Conservation (phyloP, 2,797 vertebrate species). For the Loris lydekkerianus region DNA sequence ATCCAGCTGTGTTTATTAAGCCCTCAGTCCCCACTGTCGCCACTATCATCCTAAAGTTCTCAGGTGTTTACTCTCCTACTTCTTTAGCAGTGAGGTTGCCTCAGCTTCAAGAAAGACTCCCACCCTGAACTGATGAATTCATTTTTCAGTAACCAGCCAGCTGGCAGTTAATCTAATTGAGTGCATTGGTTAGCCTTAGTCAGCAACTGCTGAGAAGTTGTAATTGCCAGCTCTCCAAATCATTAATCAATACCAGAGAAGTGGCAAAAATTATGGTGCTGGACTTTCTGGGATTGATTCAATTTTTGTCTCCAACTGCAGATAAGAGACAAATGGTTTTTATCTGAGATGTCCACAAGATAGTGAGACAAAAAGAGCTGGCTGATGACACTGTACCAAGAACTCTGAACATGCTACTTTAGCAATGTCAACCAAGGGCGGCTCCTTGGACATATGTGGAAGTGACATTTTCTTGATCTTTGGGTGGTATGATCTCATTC, state of each 20-base stretch:
- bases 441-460: background rate
- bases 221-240: conserved; percentile 37
- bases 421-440: too few relatives aligned
- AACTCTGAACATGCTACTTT: background rate
- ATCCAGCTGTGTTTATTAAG: background rate
- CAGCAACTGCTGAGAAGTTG: conserved; percentile 27
- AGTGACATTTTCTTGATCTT: background rate
- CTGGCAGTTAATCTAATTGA: background rate
- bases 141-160: background rate
- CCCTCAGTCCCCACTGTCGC: too few relatives aligned
- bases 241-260: background rate
- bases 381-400: background rate
- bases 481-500: background rate
- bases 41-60: background rate
- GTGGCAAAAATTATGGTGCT: background rate
- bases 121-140: background rate
- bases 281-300: background rate
- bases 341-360: background rate
- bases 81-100: background rate
- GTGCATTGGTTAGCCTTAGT: background rate
- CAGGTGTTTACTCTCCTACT: background rate
- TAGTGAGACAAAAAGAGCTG: background rate
- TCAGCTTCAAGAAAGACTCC: background rate
- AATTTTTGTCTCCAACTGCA: background rate
- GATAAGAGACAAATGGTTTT: background rate